phyloP scores from a whole-genome alignment of 2,113 vertebrate genomes.

The Dryoscopus gambensis region DNA sequence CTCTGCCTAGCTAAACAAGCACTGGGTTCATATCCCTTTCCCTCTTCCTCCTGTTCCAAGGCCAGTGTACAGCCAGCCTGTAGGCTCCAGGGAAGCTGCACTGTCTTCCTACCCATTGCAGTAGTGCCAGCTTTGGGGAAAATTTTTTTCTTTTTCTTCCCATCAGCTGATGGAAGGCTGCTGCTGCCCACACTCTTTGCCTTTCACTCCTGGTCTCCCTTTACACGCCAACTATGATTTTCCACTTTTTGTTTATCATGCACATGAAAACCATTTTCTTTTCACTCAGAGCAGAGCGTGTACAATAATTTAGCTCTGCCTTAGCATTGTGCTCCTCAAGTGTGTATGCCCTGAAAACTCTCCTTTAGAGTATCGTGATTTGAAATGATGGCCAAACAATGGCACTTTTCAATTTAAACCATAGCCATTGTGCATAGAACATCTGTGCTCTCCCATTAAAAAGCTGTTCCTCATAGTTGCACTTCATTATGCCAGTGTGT shows the following conservation, averaged over 20 bases:
- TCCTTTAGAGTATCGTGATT: not conserved
- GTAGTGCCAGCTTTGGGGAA: not conserved
- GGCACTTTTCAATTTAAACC: constrained; percentile 10
- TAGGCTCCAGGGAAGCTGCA: not conserved
- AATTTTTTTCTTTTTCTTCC: not conserved
- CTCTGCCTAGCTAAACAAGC: not conserved
- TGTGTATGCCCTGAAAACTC: not conserved
- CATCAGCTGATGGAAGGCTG: not conserved
- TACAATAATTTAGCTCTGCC: not conserved
- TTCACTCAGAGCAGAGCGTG: not conserved
- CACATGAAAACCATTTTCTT: not conserved
- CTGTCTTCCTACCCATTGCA: rapidly evolving
- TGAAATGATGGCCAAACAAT: not conserved
- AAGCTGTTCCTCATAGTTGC: not conserved
- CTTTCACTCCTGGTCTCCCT: not conserved
- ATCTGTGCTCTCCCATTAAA: constrained; percentile 32
- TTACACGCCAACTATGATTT: not conserved
- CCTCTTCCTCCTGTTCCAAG: not conserved
- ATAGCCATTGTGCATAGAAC: not conserved
- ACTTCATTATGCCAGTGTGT: not conserved
- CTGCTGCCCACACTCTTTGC: not conserved
- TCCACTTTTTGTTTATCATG: not conserved
- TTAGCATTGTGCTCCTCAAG: not conserved
- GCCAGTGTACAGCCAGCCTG: not conserved
- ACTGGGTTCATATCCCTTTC: rapidly evolving